These are phyloP conservation scores for Neodiprion virginianus DNA, from an alignment of 1,140 invertebrate species.

Conservation along the genomic window DNA sequence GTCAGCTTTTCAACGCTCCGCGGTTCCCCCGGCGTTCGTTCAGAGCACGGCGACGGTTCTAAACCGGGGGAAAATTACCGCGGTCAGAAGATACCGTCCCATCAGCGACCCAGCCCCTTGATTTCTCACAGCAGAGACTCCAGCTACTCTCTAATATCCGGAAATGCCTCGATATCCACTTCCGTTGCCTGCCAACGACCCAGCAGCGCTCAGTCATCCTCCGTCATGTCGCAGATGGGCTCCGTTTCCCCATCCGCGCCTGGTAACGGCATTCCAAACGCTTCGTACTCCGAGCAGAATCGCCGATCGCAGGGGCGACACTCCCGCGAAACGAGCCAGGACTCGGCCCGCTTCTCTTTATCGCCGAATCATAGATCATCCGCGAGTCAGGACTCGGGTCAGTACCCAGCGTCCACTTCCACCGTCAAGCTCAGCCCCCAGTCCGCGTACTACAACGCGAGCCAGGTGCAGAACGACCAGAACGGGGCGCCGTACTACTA, in stretches of 20 bases:
- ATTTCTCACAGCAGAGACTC: slow-evolving; percentile 44
- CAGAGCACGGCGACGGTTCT: slow-evolving; percentile 24
- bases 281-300: neutral
- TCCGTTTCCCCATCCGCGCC: slow-evolving; percentile 14
- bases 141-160: slow-evolving; percentile 40
- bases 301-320: slow-evolving; percentile 24
- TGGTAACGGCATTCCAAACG: slow-evolving; percentile 27
- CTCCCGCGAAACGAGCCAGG: slow-evolving; percentile 45
- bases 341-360: slow-evolving; percentile 39
- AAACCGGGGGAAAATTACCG: slow-evolving; percentile 21
- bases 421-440: neutral
- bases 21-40: slow-evolving; percentile 30
- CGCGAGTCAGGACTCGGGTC: slow-evolving; percentile 48
- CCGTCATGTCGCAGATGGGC: slow-evolving; percentile 32
- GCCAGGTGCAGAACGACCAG: slow-evolving; percentile 35
- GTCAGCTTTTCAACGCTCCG: slow-evolving; percentile 48
- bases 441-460: slow-evolving; percentile 10
- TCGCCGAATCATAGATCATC: slow-evolving; percentile 44
- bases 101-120: slow-evolving; percentile 10
- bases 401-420: slow-evolving; percentile 27
- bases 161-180: slow-evolving; percentile 27
- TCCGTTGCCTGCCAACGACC: slow-evolving; percentile 34
- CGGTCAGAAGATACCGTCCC: slow-evolving; percentile 27
- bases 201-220: slow-evolving; percentile 37
- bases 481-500: slow-evolving; percentile 82